phyloP scores from a whole-genome alignment of 2,888 invertebrate species.

The Celastrina argiolus region DNA sequence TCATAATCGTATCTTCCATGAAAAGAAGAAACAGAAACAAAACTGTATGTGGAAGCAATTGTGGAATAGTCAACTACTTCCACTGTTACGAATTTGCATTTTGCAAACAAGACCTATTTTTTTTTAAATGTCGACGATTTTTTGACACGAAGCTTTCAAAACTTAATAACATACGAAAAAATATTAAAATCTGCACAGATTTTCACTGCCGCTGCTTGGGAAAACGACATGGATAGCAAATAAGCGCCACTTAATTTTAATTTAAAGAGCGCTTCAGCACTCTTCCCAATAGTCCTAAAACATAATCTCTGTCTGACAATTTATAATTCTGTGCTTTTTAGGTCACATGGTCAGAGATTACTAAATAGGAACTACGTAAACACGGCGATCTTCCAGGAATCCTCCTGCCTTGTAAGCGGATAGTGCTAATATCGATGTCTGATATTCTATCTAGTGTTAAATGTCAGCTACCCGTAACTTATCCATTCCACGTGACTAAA shows the following conservation, averaged over 20 bases:
- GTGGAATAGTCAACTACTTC: background rate
- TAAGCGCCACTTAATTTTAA: too few species aligned
- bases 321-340: too few species aligned
- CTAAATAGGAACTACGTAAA: background rate
- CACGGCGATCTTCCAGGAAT: background rate
- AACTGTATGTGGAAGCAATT: background rate
- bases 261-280: too few species aligned
- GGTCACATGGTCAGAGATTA: background rate
- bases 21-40: background rate
- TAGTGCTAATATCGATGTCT: background rate
- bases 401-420: background rate
- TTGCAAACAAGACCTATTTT: background rate
- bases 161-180: too few species aligned
- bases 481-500: background rate
- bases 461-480: background rate
- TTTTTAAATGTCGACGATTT: background rate
- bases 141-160: too few species aligned
- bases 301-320: too few species aligned
- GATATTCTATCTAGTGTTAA: background rate
- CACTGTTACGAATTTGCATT: background rate
- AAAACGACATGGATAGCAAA: too few species aligned
- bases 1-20: conserved; percentile 5
- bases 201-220: too few species aligned
- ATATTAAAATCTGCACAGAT: too few species aligned
- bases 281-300: too few species aligned